Evolutionary conservation across 2,797 vertebrate species (phyloP).

Genomic region (Smutsia gigantea): DNA sequence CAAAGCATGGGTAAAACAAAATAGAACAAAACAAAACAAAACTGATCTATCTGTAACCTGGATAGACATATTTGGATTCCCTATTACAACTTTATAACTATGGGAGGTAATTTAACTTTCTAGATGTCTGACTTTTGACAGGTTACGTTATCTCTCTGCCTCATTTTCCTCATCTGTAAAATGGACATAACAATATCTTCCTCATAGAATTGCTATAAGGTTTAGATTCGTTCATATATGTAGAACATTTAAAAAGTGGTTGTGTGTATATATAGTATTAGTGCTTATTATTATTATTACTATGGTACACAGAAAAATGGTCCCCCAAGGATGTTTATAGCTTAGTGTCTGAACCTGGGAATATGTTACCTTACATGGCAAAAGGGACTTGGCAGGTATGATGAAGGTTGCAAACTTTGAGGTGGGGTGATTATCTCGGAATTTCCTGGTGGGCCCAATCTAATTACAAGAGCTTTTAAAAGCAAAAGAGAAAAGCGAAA

Average conservation of each 20-base stretch:
- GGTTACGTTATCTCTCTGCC: background rate
- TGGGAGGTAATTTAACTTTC: background rate
- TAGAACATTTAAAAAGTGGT: background rate
- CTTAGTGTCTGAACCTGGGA: background rate
- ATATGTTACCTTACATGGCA: background rate
- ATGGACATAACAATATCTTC: background rate
- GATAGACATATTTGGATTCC: background rate
- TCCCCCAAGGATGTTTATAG: background rate
- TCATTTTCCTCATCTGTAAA: background rate
- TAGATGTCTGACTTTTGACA: background rate
- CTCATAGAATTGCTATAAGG: background rate
- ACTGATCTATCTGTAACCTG: background rate
- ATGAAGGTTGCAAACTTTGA: background rate
- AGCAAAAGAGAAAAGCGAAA: background rate
- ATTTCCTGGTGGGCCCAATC: background rate
- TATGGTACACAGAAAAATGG: background rate
- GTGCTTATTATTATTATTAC: background rate
- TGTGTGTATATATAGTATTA: background rate
- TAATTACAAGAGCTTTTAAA: background rate
- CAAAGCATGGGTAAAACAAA: background rate
- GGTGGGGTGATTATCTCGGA: background rate
- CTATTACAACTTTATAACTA: background rate
- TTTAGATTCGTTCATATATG: background rate
- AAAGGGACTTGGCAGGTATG: background rate
- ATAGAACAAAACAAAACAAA: background rate